phyloP scores from a whole-genome alignment of 2,888 invertebrate genomes.

The Drosophila niveifrons region DNA sequence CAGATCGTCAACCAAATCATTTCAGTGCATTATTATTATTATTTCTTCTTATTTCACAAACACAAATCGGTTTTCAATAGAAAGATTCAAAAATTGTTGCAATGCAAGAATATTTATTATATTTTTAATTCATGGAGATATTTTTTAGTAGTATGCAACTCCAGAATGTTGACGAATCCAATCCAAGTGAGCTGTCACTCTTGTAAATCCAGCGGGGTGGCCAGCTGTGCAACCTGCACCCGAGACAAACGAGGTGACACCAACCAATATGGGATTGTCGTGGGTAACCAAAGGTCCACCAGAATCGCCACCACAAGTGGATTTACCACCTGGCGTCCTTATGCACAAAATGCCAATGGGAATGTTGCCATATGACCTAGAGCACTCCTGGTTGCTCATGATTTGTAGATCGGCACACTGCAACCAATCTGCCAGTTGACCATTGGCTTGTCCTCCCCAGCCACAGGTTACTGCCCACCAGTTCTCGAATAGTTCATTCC shows the following conservation, averaged over 20 bases:
- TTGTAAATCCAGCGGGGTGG: constrained; percentile 65
- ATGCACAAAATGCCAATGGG: constrained; percentile 63
- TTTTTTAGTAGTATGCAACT: constrained; percentile 50
- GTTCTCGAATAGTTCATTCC: constrained; percentile 70
- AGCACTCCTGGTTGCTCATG: constrained; percentile 79
- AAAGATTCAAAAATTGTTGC: no score
- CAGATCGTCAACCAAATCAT: no score
- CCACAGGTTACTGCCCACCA: constrained; percentile 83
- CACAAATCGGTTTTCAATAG: no score
- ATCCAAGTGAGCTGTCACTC: constrained; percentile 61
- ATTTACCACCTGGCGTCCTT: constrained; percentile 45
- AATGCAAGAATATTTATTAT: background rate
- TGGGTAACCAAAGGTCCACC: constrained; percentile 78
- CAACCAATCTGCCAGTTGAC: constrained; percentile 67
- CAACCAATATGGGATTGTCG: constrained; percentile 58
- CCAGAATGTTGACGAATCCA: constrained; percentile 69
- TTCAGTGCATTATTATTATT: no score
- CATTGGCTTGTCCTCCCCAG: constrained; percentile 84
- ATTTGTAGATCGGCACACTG: constrained; percentile 80
- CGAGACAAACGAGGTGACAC: constrained; percentile 62
- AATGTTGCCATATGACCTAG: constrained; percentile 34
- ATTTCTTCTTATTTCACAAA: no score
- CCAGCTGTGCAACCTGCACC: constrained; percentile 40
- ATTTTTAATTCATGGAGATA: background rate
- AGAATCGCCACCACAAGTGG: constrained; percentile 78